Conservation (phyloP, 2,888 invertebrate genomes). For the Siphlonurus alternatus region DNA sequence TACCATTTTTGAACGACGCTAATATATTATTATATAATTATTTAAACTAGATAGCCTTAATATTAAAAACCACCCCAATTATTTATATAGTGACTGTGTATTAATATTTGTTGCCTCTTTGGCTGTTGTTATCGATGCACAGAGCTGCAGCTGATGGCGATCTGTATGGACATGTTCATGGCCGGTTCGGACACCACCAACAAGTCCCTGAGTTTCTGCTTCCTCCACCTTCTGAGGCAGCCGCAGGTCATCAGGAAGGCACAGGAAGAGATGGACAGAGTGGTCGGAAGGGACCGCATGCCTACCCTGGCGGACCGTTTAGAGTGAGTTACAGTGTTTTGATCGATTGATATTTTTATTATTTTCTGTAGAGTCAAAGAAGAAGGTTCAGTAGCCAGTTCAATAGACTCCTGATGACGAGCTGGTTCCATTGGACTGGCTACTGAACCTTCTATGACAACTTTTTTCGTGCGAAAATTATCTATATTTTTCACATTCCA, state of each 20-base stretch:
- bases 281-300: slow-evolving; percentile 47
- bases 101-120: no score
- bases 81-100: no score
- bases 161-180: slow-evolving; percentile 73
- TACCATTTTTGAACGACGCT: no score
- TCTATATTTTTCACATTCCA: no score
- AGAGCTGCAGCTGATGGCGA: slow-evolving; percentile 59
- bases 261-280: slow-evolving; percentile 58
- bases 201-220: slow-evolving; percentile 59
- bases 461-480: no score
- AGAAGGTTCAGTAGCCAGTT: neutral
- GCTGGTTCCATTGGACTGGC: neutral
- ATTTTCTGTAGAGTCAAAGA: no score
- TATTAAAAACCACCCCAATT: no score
- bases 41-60: no score
- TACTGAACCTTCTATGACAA: neutral
- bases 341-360: neutral
- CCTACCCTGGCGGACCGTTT: slow-evolving; percentile 53
- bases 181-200: slow-evolving; percentile 77
- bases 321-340: slow-evolving; percentile 31
- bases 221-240: slow-evolving; percentile 52
- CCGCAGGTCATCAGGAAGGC: slow-evolving; percentile 57
- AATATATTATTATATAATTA: no score
- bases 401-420: neutral
- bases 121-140: no score